phyloP scores from a whole-genome alignment of 2,888 invertebrate genomes.

The Diplazon laetatorius region DNA sequence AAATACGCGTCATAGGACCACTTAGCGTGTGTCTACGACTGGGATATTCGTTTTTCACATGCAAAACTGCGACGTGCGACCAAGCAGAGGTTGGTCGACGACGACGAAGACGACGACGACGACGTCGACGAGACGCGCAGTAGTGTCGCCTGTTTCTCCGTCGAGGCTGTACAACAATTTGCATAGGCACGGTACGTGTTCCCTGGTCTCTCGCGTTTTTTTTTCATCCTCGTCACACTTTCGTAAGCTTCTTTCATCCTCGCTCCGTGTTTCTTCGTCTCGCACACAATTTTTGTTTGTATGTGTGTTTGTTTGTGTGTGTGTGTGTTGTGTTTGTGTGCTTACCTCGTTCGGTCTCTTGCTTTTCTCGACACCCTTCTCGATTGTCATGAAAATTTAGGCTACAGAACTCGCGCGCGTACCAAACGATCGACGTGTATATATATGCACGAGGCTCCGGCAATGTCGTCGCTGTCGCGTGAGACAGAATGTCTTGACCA shows the following conservation, averaged over 20 bases:
- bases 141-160: slow-evolving; percentile 15
- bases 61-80: slow-evolving; percentile 42
- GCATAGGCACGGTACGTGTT: slow-evolving; percentile 59
- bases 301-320: no score
- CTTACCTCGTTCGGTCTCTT: slow-evolving; percentile 41
- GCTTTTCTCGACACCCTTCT: slow-evolving; percentile 57
- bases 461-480: slow-evolving; percentile 36
- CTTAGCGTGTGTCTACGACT: slow-evolving; percentile 43
- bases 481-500: slow-evolving; percentile 25
- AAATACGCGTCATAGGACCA: slow-evolving; percentile 30
- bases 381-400: slow-evolving; percentile 63
- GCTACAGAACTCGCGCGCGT: slow-evolving; percentile 16
- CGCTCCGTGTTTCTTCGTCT: neutral
- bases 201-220: slow-evolving; percentile 20
- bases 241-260: slow-evolving; percentile 27
- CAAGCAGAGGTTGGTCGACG: neutral
- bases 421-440: neutral
- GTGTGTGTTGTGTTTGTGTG: slow-evolving; percentile 11
- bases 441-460: neutral
- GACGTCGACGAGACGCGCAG: slow-evolving; percentile 8
- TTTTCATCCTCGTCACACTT: slow-evolving; percentile 46
- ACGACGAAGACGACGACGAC: neutral
- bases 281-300: no score
- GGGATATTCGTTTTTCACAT: slow-evolving; percentile 43
- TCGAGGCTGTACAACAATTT: slow-evolving; percentile 47